Evolutionary conservation across 2,888 invertebrate genomes (phyloP).

Genomic region (Cyrtodaria siliqua): DNA sequence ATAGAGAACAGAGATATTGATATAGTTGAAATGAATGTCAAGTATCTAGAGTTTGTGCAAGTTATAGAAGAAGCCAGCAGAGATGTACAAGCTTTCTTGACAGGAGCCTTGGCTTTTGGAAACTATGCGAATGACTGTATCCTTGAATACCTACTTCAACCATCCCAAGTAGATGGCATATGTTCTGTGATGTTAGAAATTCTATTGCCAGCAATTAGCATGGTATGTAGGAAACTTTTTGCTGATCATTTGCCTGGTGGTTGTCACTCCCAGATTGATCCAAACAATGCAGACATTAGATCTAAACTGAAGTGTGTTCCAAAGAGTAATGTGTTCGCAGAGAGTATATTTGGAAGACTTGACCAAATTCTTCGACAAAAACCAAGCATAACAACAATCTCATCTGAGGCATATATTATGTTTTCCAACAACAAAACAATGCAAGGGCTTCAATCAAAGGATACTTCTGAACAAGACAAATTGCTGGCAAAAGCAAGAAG

Average conservation of each 20-base stretch:
- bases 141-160: background rate
- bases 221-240: conserved; percentile 1
- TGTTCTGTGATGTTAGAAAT: background rate
- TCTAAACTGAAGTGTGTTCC: background rate
- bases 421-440: conserved; percentile 6
- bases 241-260: conserved; percentile 3
- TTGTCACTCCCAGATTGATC: background rate
- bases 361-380: conserved; percentile 6
- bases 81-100: background rate
- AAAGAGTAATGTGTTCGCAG: conserved; percentile 1
- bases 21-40: conserved; percentile 1
- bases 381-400: conserved; percentile 1
- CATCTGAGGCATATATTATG: conserved; percentile 1
- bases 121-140: background rate
- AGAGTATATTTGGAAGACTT: conserved; percentile 1
- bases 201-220: background rate
- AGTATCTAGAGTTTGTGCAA: background rate
- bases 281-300: background rate
- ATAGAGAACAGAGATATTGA: conserved; percentile 12
- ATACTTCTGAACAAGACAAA: too few species aligned
- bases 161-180: background rate
- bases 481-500: too few species aligned
- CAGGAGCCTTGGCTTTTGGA: background rate
- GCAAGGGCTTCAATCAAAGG: background rate
- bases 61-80: background rate